Evolutionary conservation across 2,113 vertebrate species (phyloP), one percentile per base, ranked within the genome.

Genomic region (Thryonomys swinderianus): DNA sequence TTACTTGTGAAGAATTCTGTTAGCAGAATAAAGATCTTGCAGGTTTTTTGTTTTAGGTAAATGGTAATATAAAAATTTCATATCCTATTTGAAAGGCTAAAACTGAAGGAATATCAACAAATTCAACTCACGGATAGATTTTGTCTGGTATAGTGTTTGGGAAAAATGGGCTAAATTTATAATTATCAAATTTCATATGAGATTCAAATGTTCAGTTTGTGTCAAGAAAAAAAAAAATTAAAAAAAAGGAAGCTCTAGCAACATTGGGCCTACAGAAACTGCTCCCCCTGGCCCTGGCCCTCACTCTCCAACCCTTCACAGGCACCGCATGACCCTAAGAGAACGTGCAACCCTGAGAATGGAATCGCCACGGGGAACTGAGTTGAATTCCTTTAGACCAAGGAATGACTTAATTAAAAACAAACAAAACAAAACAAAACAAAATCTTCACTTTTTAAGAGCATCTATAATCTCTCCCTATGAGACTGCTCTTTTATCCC

Each of bases 391-490:
- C 55, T 20, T 23, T 18, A 73, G 87, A 83, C 21, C 51, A 81
- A 30, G 0, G 18, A 85, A 42, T 2, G 93, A 34, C 37, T 93
- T 85, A 84, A 3, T 48, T 27, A 30, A 67, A 57, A n/a, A 12
- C 48, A 37, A 27, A 90, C 16, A 66, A 23, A 20, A 13, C 13
- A 66, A 14, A 42, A 25, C 4, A 42, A 73, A 45, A 74, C 10
- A n/a, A n/a, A n/a, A n/a, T 78, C 32, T 20, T 93, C 23, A 42
- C 80, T 80, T 93, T 85, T 92, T 30, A 90, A 67, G 78, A 27
- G 40, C 5, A 6, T 55, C 23, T 82, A 18, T 20, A 69, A 74
- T 66, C 30, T 55, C 30, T 74, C 81, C 64, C 32, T 40, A 83
- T 55, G 88, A 90, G 78, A 55, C 40, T 61, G n/a, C 10, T 53